phyloP scores from a whole-genome alignment of 23 tunicate species.

The Halocynthia roretzi region DNA sequence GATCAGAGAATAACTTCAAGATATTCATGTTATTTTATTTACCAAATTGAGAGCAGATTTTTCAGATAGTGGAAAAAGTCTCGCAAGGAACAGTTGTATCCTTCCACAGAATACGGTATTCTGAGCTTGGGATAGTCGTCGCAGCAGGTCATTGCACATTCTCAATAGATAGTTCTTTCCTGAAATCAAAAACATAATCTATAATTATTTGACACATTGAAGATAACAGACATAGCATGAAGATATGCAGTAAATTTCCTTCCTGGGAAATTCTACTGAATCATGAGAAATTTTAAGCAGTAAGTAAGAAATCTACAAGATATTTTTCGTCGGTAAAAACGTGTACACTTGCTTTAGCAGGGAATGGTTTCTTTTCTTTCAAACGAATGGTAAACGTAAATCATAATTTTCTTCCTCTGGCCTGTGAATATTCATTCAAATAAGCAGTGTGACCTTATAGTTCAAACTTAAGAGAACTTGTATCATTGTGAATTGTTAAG shows the following conservation, averaged over 20 bases:
- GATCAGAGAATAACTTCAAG: too few relatives aligned
- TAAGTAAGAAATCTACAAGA: neutral
- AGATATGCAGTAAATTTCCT: neutral
- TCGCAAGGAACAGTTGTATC: slow-evolving; percentile 87
- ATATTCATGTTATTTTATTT: neutral
- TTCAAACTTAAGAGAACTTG: too few relatives aligned
- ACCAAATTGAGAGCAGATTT: slow-evolving; percentile 96
- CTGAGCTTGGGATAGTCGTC: slow-evolving; percentile 86
- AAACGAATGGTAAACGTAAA: too few relatives aligned
- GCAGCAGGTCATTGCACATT: slow-evolving; percentile 94
- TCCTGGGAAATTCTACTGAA: neutral
- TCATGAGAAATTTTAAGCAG: neutral
- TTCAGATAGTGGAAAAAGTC: slow-evolving; percentile 89
- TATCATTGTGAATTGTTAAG: too few relatives aligned
- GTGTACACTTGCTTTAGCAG: too few relatives aligned
- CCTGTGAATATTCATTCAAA: too few relatives aligned
- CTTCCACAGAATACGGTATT: slow-evolving; percentile 98
- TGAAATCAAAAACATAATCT: slow-evolving; percentile 16
- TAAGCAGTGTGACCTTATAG: too few relatives aligned
- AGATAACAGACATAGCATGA: neutral
- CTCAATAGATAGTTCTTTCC: slow-evolving; percentile 89
- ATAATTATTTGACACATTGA: neutral
- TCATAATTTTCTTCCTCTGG: too few relatives aligned
- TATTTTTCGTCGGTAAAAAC: neutral
- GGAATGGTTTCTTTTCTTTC: too few relatives aligned